Evolutionary conservation across 1,140 invertebrate species (phyloP), one percentile per base, ranked within the genome.

Genomic region (Gryllus bimaculatus): DNA sequence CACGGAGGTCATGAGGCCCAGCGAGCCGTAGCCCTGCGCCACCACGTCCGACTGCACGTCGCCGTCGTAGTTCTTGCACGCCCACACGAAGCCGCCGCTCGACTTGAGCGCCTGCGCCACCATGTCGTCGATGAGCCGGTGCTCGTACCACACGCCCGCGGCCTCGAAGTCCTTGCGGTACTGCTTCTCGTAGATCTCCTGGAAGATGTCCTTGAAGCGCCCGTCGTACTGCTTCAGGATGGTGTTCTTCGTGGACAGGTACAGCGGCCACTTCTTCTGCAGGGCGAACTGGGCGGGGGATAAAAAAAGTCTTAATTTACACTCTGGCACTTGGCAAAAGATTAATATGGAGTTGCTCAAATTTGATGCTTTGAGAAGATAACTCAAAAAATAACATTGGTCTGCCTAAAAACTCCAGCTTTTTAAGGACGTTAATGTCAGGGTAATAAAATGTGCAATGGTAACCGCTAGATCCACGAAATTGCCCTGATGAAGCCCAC

Each of bases 1-100:
- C 20, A 97, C 95, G 81, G 94, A 96, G 4, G 95, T 96, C 95
- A 97, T 97, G 88, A 97, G 90, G 73, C 95, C 95, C 20, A 97
- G 87, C 4, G 95, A 96, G 39, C 95, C 91, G 84, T 92, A 93
- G 83, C 94, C 95, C 89, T 96, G 92, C 80, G 94, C 95, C 8
- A 96, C 92, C 81, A 95, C 90, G 85, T 97, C 95, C 5, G 93
- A 95, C 85, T 96, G 94, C 2, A 97, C 95, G 85, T 96, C 95
- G 47, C 95, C 95, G 84, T 96, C 95, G 84, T 96, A 96, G 84
- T 96, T 96, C 86, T 96, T 96, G 86, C 95, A 96, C 8, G 95
- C 92, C 95, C 95, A 96, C 4, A 96, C 92, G 86, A 96, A 96
- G n/a, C 93, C 94, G 78, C 95, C 95, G 73, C 90, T 90, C 26